Conservation (phyloP, 30 jellyfish, hydroid and myxozoan genomes). For the Aurelia sp. region DNA sequence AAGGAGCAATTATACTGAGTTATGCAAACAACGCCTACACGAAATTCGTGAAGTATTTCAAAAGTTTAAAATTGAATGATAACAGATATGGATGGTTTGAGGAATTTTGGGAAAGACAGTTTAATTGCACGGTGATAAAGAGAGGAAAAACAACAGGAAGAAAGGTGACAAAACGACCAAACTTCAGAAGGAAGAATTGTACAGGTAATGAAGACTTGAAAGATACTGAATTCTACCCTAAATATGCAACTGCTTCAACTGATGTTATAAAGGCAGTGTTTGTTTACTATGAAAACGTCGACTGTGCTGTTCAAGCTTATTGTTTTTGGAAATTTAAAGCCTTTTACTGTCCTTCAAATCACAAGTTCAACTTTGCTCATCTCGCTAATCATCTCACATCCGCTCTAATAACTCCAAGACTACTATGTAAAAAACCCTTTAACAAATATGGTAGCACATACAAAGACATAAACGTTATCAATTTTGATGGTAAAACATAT, state of each 20-base stretch:
- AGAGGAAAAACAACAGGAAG: neutral
- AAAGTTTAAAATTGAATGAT: neutral
- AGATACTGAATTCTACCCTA: neutral
- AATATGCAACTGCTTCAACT: neutral
- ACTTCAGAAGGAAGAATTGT: neutral
- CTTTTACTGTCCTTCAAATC: too few species aligned
- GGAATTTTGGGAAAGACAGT: slow-evolving; percentile 39
- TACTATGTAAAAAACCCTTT: neutral
- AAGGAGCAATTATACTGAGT: slow-evolving; percentile 46
- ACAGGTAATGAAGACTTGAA: slow-evolving; percentile 19
- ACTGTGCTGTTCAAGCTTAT: too few species aligned
- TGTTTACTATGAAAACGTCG: too few species aligned
- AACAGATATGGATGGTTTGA: slow-evolving; percentile 35
- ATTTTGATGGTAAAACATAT: neutral
- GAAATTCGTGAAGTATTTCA: slow-evolving; percentile 10
- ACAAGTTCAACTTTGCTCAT: too few species aligned
- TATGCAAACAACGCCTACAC: neutral
- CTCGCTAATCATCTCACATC: too few species aligned
- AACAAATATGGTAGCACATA: neutral
- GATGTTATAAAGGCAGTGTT: too few species aligned
- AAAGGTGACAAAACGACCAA: neutral
- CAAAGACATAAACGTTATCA: neutral
- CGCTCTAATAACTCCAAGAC: too few species aligned
- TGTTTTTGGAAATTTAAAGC: too few species aligned
- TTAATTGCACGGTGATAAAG: neutral